phyloP scores from a whole-genome alignment of 2,113 vertebrate genomes.

The Campylorhamphus procurvoides region DNA sequence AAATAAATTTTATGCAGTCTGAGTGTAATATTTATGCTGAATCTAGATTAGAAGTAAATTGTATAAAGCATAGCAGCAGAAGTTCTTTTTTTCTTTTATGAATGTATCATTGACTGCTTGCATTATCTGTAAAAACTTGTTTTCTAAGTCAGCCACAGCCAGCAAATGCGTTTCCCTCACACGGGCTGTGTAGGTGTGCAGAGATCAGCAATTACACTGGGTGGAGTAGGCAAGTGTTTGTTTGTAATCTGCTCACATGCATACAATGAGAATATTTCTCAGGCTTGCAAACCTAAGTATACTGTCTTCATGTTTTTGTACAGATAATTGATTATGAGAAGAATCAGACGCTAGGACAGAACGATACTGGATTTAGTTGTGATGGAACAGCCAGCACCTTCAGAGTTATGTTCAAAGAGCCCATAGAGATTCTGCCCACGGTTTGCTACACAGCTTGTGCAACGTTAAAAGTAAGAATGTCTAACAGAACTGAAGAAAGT shows the following conservation, averaged over 20 bases:
- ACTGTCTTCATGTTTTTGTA: background rate
- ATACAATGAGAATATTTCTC: background rate
- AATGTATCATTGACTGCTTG: background rate
- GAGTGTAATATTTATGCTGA: background rate
- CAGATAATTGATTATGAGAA: conserved; percentile 94
- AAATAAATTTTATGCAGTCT: background rate
- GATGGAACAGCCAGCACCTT: conserved; percentile 91
- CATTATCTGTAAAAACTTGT: background rate
- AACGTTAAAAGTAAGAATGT: conserved; percentile 84
- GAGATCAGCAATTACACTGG: background rate
- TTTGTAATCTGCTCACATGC: background rate
- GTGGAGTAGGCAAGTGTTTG: background rate
- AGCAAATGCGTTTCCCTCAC: background rate
- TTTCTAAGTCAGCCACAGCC: background rate
- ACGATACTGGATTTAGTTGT: conserved; percentile 93
- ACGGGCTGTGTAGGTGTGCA: background rate
- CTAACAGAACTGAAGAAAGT: background rate
- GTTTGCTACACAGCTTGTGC: conserved; percentile 94
- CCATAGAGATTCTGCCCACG: conserved; percentile 89
- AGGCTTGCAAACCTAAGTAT: background rate
- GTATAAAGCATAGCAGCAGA: background rate
- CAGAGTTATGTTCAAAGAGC: conserved; percentile 95
- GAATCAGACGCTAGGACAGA: conserved; percentile 89
- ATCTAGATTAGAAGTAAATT: background rate
- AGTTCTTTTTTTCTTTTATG: background rate